A percentile compares a stretch with the other conserved stretches of the same genome.
Evolutionary conservation across 2,797 vertebrate species (phyloP).

Genomic region (Phrynocephalus guinanensis): DNA sequence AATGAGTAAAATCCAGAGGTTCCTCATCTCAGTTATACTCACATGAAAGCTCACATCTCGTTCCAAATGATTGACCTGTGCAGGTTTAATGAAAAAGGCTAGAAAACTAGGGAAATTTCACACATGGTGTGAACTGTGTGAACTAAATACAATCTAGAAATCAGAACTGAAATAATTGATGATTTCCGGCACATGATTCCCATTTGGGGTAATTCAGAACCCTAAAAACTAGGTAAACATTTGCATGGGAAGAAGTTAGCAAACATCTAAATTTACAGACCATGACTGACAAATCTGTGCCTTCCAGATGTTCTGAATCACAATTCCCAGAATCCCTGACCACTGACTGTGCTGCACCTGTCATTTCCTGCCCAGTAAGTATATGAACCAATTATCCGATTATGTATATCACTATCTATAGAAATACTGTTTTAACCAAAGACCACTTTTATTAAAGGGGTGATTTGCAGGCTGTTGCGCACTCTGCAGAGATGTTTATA

Average conservation of each 20-base stretch:
- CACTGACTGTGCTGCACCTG: not conserved
- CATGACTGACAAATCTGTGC: not conserved
- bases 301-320: not conserved
- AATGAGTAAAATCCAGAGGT: no score
- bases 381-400: not conserved
- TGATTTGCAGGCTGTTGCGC: not conserved
- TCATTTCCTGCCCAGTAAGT: not conserved
- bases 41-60: not conserved
- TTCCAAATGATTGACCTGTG: not conserved
- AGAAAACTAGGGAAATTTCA: not conserved
- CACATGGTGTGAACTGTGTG: not conserved
- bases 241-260: not conserved
- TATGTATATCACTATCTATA: not conserved
- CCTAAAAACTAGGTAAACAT: no score
- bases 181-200: not conserved
- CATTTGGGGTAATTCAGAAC: not conserved
- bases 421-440: not conserved
- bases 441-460: not conserved
- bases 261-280: not conserved
- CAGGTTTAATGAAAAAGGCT: not conserved
- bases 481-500: conserved; percentile 9
- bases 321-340: not conserved
- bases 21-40: not conserved
- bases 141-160: not conserved
- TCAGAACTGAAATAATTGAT: not conserved